phyloP scores from a whole-genome alignment of 2,888 invertebrate species.

The Coelopa pilipes region DNA sequence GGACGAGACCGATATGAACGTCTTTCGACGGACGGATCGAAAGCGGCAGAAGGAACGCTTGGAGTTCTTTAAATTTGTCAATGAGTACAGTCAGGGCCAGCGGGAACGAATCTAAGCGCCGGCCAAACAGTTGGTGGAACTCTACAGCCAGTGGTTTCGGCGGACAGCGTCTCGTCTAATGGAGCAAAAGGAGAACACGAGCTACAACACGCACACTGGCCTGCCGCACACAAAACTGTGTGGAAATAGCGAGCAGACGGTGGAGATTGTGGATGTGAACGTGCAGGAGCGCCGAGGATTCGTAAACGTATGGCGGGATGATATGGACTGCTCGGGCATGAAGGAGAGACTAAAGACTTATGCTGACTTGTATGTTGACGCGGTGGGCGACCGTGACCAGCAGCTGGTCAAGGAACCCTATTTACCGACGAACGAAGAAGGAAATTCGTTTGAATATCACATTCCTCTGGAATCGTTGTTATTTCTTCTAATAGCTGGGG shows the following conservation, averaged over 20 bases:
- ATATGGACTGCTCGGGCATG: constrained; percentile 38
- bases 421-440: neutral
- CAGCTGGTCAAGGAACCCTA: neutral
- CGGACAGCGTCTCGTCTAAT: constrained; percentile 38
- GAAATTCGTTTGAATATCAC: constrained; percentile 38
- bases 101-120: constrained; percentile 51
- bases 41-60: constrained; percentile 49
- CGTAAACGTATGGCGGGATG: constrained; percentile 37
- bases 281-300: constrained; percentile 43
- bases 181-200: constrained; percentile 36
- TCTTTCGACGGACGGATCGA: constrained; percentile 45
- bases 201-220: constrained; percentile 54
- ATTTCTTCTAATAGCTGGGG: constrained; percentile 53
- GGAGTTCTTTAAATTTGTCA: constrained; percentile 50
- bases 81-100: constrained; percentile 46
- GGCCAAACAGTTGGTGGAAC: constrained; percentile 45
- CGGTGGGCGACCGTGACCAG: constrained; percentile 27
- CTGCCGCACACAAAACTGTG: constrained; percentile 54
- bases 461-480: constrained; percentile 55
- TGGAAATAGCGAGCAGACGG: constrained; percentile 42
- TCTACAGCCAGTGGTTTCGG: constrained; percentile 53
- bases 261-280: constrained; percentile 47
- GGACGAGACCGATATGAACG: constrained; percentile 46
- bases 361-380: constrained; percentile 30
- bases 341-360: constrained; percentile 39